A percentile compares a stretch with the other conserved stretches of the same genome.
Conservation (phyloP, 2,888 invertebrate genomes). For the Carabus problematicus region DNA sequence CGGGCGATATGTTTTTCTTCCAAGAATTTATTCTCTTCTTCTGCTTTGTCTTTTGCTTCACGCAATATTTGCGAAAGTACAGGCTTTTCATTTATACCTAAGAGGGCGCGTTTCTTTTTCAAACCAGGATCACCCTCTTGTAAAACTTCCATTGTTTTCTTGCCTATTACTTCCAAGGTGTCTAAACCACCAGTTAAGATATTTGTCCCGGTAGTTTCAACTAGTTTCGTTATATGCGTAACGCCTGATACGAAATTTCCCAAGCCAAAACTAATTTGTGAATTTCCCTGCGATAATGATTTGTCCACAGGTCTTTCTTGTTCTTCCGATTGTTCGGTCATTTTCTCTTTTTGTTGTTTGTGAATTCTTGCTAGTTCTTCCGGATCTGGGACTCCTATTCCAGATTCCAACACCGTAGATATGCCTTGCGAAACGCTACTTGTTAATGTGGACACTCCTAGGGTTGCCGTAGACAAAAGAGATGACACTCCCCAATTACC, state of each 20-base stretch:
- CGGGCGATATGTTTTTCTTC: slow-evolving; percentile 62
- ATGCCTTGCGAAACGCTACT: slow-evolving; percentile 83
- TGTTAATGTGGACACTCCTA: slow-evolving; percentile 78
- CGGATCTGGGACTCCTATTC: slow-evolving; percentile 85
- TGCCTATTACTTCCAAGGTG: slow-evolving; percentile 91
- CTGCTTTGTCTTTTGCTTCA: slow-evolving; percentile 76
- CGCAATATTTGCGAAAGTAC: slow-evolving; percentile 71
- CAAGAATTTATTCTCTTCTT: slow-evolving; percentile 63
- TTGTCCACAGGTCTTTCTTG: slow-evolving; percentile 34
- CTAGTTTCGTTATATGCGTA: slow-evolving; percentile 68
- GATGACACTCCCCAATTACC: slow-evolving; percentile 80
- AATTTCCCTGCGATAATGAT: slow-evolving; percentile 36
- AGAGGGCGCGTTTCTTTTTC: slow-evolving; percentile 76
- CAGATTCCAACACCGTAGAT: slow-evolving; percentile 77
- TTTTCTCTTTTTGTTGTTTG: slow-evolving; percentile 48
- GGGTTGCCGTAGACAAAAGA: slow-evolving; percentile 72
- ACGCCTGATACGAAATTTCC: slow-evolving; percentile 73
- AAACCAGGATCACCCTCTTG: slow-evolving; percentile 92
- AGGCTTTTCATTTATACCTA: slow-evolving; percentile 68
- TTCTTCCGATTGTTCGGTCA: slow-evolving; percentile 14
- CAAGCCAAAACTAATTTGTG: slow-evolving; percentile 62
- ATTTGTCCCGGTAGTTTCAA: slow-evolving; percentile 74
- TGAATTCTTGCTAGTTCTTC: slow-evolving; percentile 72
- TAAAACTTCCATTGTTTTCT: slow-evolving; percentile 92
- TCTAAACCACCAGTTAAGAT: slow-evolving; percentile 83